Evolutionary conservation across 53 echinoderm and acorn worm genomes (phyloP).

Genomic region (Luidia sarsii): DNA sequence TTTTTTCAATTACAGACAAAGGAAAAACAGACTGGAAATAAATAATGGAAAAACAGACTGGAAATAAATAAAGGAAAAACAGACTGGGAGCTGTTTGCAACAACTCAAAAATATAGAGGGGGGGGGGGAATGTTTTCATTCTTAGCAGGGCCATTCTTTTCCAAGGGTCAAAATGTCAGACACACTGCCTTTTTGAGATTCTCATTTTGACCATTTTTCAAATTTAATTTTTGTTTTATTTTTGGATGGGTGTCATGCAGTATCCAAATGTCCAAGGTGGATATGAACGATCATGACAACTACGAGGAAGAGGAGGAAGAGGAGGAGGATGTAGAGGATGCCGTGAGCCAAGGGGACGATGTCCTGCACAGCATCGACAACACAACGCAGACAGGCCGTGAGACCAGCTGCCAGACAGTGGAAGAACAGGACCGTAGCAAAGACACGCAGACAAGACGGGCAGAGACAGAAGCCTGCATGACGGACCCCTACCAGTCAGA

Average conservation of each 20-base stretch:
- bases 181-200: too few relatives aligned
- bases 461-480: constrained; percentile 78
- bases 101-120: too few relatives aligned
- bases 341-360: constrained; percentile 63
- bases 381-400: constrained; percentile 91
- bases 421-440: constrained; percentile 78
- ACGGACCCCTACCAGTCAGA: constrained; percentile 95
- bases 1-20: too few relatives aligned
- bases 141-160: too few relatives aligned
- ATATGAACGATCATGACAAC: constrained; percentile 62
- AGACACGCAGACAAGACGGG: constrained; percentile 83
- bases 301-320: constrained; percentile 69
- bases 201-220: not conserved
- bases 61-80: too few relatives aligned
- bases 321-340: constrained; percentile 29
- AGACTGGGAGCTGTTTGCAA: too few relatives aligned
- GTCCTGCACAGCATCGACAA: constrained; percentile 86
- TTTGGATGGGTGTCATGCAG: constrained; percentile 36
- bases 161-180: too few relatives aligned
- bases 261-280: constrained; percentile 95
- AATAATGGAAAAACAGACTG: too few relatives aligned
- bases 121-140: too few relatives aligned
- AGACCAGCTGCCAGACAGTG: constrained; percentile 84
- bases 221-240: not conserved
- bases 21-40: too few relatives aligned